These are phyloP conservation scores for Coelopa frigida DNA, from an alignment of 1,140 invertebrate genomes.

Conservation along the genomic window DNA sequence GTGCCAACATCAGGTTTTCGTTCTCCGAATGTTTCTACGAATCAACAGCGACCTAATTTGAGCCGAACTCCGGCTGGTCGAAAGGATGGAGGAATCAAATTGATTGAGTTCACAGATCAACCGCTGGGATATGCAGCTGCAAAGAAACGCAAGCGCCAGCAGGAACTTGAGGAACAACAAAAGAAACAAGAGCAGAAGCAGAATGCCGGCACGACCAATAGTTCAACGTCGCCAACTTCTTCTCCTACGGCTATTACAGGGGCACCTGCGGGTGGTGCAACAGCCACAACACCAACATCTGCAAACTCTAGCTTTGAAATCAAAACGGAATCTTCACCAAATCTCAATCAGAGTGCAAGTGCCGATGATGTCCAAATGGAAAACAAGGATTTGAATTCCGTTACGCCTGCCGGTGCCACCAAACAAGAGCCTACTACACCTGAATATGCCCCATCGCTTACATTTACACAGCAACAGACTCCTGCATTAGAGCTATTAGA, in stretches of 20 bases:
- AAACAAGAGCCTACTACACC: constrained; percentile 43
- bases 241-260: constrained; percentile 5
- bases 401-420: constrained; percentile 37
- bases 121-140: constrained; percentile 63
- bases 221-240: constrained; percentile 25
- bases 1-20: constrained; percentile 56
- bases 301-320: constrained; percentile 33
- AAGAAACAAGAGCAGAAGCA: constrained; percentile 60
- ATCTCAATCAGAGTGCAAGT: constrained; percentile 31
- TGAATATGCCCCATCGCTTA: constrained; percentile 37
- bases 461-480: constrained; percentile 19
- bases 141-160: constrained; percentile 51
- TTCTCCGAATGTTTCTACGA: constrained; percentile 47
- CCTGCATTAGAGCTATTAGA: no score
- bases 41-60: constrained; percentile 46
- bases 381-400: constrained; percentile 15
- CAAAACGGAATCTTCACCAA: constrained; percentile 24
- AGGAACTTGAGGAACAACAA: constrained; percentile 71
- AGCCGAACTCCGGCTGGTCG: constrained; percentile 52
- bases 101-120: constrained; percentile 89
- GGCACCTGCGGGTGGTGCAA: constrained; percentile 11
- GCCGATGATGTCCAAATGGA: constrained; percentile 23
- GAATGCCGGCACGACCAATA: constrained; percentile 27
- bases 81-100: constrained; percentile 86
- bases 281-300: constrained; percentile 32